Conservation (phyloP, 2,888 invertebrate genomes). For the Diloba caeruleocephala region DNA sequence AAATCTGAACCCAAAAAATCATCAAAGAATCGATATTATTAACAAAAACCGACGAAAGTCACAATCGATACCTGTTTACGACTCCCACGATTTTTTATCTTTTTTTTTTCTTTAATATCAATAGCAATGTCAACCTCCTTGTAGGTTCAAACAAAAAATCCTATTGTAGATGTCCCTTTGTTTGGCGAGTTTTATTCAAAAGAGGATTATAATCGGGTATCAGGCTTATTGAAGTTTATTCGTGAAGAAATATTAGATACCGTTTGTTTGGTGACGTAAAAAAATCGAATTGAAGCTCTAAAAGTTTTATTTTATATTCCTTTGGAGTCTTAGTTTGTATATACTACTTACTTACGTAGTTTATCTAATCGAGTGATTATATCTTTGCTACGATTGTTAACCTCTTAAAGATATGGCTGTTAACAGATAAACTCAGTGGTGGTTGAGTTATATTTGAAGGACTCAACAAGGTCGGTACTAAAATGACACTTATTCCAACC, state of each 20-base stretch:
- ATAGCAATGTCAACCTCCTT: slow-evolving; percentile 65
- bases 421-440: too few relatives aligned
- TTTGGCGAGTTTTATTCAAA: slow-evolving; percentile 66
- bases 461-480: too few relatives aligned
- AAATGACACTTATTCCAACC: too few relatives aligned
- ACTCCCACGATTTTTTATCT: slow-evolving; percentile 67
- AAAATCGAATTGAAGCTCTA: slow-evolving; percentile 12
- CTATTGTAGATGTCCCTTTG: slow-evolving; percentile 64
- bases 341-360: background rate
- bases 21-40: slow-evolving; percentile 55
- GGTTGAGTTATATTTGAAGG: too few relatives aligned
- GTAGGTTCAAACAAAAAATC: slow-evolving; percentile 53
- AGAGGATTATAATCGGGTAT: slow-evolving; percentile 75
- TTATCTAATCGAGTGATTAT: background rate
- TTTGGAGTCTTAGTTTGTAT: slow-evolving; percentile 8
- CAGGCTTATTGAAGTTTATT: slow-evolving; percentile 67
- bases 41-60: slow-evolving; percentile 57
- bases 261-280: slow-evolving; percentile 46
- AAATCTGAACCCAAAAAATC: slow-evolving; percentile 35
- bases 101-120: slow-evolving; percentile 49
- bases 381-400: background rate
- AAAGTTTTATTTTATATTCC: slow-evolving; percentile 3
- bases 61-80: slow-evolving; percentile 67
- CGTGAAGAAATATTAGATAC: slow-evolving; percentile 62
- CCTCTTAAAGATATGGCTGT: background rate